Conservation (phyloP, 2,888 invertebrate genomes). For the Bunonema sp. region DNA sequence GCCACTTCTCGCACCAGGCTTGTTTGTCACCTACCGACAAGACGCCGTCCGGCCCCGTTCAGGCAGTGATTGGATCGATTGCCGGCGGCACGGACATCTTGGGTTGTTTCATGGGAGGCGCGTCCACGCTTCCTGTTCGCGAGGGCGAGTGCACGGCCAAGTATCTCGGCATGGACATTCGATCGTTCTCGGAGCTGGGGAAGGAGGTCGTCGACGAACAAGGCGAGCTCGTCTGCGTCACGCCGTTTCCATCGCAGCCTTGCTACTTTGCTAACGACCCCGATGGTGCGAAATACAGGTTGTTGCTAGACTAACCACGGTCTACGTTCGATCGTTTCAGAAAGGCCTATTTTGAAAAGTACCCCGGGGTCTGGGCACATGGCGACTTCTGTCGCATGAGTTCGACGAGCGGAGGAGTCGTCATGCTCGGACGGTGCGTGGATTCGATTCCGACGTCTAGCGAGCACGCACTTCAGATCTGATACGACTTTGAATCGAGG, state of each 20-base stretch:
- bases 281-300: not conserved
- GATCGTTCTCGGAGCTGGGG: slow-evolving; percentile 50
- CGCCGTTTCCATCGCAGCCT: slow-evolving; percentile 50
- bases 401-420: slow-evolving; percentile 50
- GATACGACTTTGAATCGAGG: slow-evolving; percentile 54
- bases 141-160: slow-evolving; percentile 52
- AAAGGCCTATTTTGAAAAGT: slow-evolving; percentile 20
- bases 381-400: slow-evolving; percentile 52
- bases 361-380: slow-evolving; percentile 52
- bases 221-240: slow-evolving; percentile 52
- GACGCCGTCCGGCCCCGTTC: slow-evolving; percentile 3
- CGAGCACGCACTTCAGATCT: slow-evolving; percentile 44
- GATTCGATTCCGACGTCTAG: too few species aligned
- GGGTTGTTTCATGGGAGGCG: slow-evolving; percentile 53
- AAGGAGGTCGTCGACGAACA: slow-evolving; percentile 47
- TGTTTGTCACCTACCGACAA: slow-evolving; percentile 1
- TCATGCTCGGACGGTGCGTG: slow-evolving; percentile 50
- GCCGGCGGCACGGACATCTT: slow-evolving; percentile 54
- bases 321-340: too few species aligned
- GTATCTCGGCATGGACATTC: slow-evolving; percentile 51
- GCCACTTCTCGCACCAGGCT: slow-evolving; percentile 45
- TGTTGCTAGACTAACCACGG: too few species aligned
- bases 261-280: slow-evolving; percentile 30
- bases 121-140: slow-evolving; percentile 50
- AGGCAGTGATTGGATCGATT: slow-evolving; percentile 32